phyloP scores from a whole-genome alignment of 2,113 vertebrate species.

The Heterochromis multidens region DNA sequence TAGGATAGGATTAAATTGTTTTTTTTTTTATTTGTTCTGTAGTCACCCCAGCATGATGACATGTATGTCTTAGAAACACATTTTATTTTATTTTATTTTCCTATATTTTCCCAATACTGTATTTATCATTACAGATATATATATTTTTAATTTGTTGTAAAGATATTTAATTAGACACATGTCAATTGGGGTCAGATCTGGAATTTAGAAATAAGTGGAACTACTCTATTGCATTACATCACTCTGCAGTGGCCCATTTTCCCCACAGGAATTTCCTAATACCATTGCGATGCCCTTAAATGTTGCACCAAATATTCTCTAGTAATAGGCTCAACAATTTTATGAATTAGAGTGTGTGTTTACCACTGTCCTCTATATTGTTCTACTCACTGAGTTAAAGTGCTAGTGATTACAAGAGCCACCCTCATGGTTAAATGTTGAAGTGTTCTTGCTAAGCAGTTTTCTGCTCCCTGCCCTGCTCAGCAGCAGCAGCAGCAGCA shows the following conservation, averaged over 20 bases:
- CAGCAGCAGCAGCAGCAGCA: conserved; percentile 39
- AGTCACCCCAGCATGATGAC: not conserved
- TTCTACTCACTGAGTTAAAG: not conserved
- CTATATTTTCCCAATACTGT: not conserved
- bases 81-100: not conserved
- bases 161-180: not conserved
- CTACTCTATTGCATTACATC: not conserved
- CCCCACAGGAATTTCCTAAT: not conserved
- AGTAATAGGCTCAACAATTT: not conserved
- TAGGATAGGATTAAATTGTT: not conserved
- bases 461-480: conserved; percentile 31
- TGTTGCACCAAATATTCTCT: not conserved
- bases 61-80: not conserved
- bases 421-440: conserved; percentile 13
- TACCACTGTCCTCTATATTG: not conserved
- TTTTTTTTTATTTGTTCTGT: not conserved
- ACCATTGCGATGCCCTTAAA: not conserved
- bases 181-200: not conserved
- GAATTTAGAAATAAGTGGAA: not conserved
- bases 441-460: conserved; percentile 32
- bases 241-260: not conserved
- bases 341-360: not conserved
- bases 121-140: not conserved
- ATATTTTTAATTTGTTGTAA: not conserved
- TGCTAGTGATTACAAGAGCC: conserved; percentile 1